A percentile compares a stretch with the other conserved stretches of the same genome.
phyloP scores from a whole-genome alignment of 2,113 vertebrate genomes.

The Lycaon pictus region DNA sequence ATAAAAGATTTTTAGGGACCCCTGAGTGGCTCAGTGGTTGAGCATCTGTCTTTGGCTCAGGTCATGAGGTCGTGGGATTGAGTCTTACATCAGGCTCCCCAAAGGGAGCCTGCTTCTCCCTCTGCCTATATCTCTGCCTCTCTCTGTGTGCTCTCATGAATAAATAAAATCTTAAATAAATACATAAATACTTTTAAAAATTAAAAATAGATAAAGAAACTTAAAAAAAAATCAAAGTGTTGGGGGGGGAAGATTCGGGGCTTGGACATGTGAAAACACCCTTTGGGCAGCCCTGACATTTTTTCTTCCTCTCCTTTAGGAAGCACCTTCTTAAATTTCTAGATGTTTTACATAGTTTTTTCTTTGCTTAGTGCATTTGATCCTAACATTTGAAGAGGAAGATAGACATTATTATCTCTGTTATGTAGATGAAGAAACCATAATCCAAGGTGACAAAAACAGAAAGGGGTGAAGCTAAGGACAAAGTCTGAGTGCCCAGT shows the following conservation, averaged over 20 bases:
- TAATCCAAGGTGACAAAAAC: background rate
- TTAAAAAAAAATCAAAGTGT: background rate
- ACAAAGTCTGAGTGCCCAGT: background rate
- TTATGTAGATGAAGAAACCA: background rate
- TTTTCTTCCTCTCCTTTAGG: background rate
- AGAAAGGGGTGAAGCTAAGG: background rate
- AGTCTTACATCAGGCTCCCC: too few relatives aligned
- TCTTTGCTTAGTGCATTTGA: background rate
- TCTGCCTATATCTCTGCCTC: too few relatives aligned
- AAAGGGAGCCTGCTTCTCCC: too few relatives aligned
- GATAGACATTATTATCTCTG: background rate
- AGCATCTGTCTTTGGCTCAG: too few relatives aligned
- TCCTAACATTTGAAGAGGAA: background rate
- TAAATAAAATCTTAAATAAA: too few relatives aligned
- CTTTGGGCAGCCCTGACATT: background rate
- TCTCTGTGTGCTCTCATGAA: too few relatives aligned
- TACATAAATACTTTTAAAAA: too few relatives aligned
- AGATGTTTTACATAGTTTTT: background rate
- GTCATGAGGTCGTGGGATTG: too few relatives aligned
- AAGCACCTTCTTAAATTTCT: background rate
- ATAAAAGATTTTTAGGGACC: background rate
- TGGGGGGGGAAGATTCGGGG: too few relatives aligned
- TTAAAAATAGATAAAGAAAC: too few relatives aligned
- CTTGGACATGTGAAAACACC: background rate
- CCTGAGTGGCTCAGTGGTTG: too few relatives aligned